Evolutionary conservation across 1,140 invertebrate species (phyloP), one percentile per base, ranked within the genome.

Genomic region (Pseudomyrmex pallidus): DNA sequence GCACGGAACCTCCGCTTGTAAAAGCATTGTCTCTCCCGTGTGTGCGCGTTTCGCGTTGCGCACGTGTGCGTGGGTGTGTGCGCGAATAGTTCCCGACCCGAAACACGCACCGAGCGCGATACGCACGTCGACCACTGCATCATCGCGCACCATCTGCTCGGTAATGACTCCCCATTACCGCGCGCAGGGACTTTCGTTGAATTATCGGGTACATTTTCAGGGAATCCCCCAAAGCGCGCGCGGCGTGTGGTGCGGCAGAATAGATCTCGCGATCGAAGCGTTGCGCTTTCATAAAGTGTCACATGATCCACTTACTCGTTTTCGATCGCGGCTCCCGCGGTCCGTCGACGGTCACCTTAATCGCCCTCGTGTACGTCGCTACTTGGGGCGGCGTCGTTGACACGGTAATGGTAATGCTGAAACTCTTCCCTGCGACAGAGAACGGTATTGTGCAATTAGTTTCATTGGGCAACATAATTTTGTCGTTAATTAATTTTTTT

Each of bases 281-380:
- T 61, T 48, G 74, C 35, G 35, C 35, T 35, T 25, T 25, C 74
- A 46, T 66, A 87, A 86, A 87, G 82, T 87, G 74, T 87, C 61
- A 73, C 59, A 62, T 73, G 56, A 85, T 85, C 77, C 88, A 97
- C 98, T 98, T 97, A 99, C 98, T 98, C 93, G 98, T 98, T 96
- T 99, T 99, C 78, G 98, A 99, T 92, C 99, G 95, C 1, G 99
- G 98, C 93, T 99, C 99, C 90, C 99, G 94, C 0, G 99, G 99
- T 89, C 99, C 99, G 94, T 99, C 99, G 44, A 99, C 99, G 48
- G 99, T 99, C 57, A 99, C 98, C 96, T 99, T 99, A 94, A 99
- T 99, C 62, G 99, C 98, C 95, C 99, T 99, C 89, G 96, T 97
- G 94, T 99, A 99, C 20, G 98, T 98, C 25, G 98, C 96, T 70